These are phyloP conservation scores for Luehdorfia chinensis DNA, from an alignment of 1,140 invertebrate species.

Conservation along the genomic window DNA sequence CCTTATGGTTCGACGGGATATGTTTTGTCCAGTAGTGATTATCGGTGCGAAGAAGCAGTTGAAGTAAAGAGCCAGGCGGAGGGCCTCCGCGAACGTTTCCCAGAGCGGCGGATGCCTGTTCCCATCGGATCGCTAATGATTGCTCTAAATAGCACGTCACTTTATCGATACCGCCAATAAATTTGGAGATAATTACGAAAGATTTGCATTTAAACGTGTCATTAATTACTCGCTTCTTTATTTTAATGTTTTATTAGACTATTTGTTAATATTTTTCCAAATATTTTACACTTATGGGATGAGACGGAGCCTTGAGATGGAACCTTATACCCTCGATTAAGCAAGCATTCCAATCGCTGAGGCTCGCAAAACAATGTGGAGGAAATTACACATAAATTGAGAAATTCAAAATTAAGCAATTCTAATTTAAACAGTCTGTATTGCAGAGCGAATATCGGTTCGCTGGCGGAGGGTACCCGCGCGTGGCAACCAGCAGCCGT, in stretches of 20 bases:
- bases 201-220: neutral
- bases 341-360: no score
- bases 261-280: no score
- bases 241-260: neutral
- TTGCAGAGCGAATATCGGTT: conserved; percentile 71
- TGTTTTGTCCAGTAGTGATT: conserved; percentile 1
- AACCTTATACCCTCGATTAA: no score
- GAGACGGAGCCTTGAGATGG: no score
- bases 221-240: no score
- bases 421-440: conserved; percentile 18
- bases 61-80: neutral
- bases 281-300: no score
- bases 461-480: conserved; percentile 56
- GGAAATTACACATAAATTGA: no score
- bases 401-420: no score
- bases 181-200: neutral
- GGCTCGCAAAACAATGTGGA: no score
- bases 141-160: conserved; percentile 5
- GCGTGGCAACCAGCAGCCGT: conserved; percentile 34
- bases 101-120: conserved; percentile 11
- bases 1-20: conserved; percentile 1
- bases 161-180: conserved; percentile 6
- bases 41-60: neutral
- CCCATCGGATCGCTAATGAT: conserved; percentile 21
- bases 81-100: conserved; percentile 1